phyloP scores from a whole-genome alignment of 2,888 invertebrate species.

The Kuschelorhynchus macadamiae region DNA sequence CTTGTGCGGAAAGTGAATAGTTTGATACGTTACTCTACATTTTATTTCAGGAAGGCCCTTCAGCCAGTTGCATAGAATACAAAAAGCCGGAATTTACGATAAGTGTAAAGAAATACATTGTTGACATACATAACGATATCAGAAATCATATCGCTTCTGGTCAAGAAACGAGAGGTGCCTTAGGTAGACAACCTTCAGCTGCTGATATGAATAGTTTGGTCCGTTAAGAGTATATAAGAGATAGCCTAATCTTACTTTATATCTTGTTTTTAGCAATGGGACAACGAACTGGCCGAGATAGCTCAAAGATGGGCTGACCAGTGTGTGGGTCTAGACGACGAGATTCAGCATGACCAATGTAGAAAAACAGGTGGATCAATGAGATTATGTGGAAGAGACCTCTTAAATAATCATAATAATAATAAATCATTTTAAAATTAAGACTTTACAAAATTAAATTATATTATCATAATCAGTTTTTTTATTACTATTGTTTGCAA shows the following conservation, averaged over 20 bases:
- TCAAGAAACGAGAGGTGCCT: conserved; percentile 51
- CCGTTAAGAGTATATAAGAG: too few relatives aligned
- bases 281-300: conserved; percentile 54
- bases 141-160: conserved; percentile 56
- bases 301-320: conserved; percentile 58
- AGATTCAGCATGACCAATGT: conserved; percentile 54
- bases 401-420: neutral
- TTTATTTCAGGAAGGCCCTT: conserved; percentile 49
- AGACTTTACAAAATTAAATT: too few relatives aligned
- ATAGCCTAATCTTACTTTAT: neutral
- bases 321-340: conserved; percentile 49
- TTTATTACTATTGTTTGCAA: too few relatives aligned
- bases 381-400: too few relatives aligned
- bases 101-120: conserved; percentile 52
- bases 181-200: conserved; percentile 54
- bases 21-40: too few relatives aligned
- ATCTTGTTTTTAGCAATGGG: conserved; percentile 49
- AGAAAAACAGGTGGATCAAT: conserved; percentile 49
- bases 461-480: too few relatives aligned
- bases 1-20: too few relatives aligned
- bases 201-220: conserved; percentile 54
- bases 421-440: too few relatives aligned
- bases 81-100: conserved; percentile 44
- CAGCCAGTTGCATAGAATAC: conserved; percentile 49
- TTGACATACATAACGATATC: conserved; percentile 56